Evolutionary conservation across 1,140 invertebrate genomes (phyloP).

Genomic region (Trichomalopsis sarcophagae): DNA sequence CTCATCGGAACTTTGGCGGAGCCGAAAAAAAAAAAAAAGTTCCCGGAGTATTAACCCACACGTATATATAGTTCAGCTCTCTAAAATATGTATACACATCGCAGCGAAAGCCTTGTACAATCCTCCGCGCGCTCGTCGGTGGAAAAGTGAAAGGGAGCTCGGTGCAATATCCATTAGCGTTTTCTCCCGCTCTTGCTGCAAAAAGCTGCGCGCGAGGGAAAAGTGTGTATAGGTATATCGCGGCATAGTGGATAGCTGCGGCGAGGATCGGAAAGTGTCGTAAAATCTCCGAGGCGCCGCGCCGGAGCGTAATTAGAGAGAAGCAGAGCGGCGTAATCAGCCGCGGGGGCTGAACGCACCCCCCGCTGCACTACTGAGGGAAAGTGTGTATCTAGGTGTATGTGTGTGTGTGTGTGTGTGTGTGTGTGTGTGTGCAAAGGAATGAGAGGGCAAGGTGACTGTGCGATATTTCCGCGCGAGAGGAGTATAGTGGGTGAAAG

Average conservation of each 20-base stretch:
- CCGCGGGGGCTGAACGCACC: constrained; percentile 50
- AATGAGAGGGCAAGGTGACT: not conserved
- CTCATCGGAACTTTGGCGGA: not conserved
- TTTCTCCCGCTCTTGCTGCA: not conserved
- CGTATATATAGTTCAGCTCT: not conserved
- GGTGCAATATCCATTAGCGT: constrained; percentile 43
- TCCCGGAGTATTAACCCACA: too few relatives aligned
- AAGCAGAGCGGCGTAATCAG: constrained; percentile 62
- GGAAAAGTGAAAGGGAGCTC: constrained; percentile 12
- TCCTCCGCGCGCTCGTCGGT: not conserved
- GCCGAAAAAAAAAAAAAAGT: not conserved
- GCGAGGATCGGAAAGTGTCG: constrained; percentile 17
- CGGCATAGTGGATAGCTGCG: not conserved
- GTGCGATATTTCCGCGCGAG: not conserved
- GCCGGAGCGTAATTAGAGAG: not conserved
- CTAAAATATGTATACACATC: not conserved
- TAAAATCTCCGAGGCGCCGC: not conserved
- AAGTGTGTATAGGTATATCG: not conserved
- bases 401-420: not conserved
- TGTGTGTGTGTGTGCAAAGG: not conserved
- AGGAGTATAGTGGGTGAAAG: not conserved
- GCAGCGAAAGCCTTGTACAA: not conserved
- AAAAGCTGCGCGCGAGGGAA: not conserved
- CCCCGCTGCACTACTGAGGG: constrained; percentile 33
- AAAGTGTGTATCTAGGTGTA: not conserved